A percentile compares a stretch with the other conserved stretches of the same genome.
Conservation (phyloP, 2,797 vertebrate species). For the Sebastiscus albofasciatus region DNA sequence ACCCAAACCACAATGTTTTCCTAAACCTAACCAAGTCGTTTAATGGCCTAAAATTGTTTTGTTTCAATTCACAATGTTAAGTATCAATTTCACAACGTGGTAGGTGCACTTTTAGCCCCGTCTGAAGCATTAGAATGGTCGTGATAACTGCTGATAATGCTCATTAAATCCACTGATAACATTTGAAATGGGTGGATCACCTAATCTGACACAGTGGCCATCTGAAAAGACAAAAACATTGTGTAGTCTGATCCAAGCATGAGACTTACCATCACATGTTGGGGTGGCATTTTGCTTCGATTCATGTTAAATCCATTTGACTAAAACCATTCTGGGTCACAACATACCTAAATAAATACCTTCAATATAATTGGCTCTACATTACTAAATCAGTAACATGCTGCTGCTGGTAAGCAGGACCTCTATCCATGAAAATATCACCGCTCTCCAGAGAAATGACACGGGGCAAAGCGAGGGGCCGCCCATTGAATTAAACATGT, state of each 20-base stretch:
- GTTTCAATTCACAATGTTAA: not conserved
- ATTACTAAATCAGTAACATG: not conserved
- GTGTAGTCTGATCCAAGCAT: not conserved
- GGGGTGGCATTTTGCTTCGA: not conserved
- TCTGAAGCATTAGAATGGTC: not conserved
- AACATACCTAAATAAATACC: not conserved
- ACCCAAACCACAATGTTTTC: not conserved
- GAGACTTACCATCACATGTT: not conserved
- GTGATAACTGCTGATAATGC: not conserved
- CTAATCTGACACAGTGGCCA: not conserved
- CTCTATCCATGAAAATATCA: not conserved
- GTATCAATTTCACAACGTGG: not conserved
- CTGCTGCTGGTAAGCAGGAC: not conserved
- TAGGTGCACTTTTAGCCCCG: not conserved
- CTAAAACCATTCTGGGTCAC: not conserved
- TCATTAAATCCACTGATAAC: not conserved
- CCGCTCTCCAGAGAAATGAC: slow-evolving; percentile 37
- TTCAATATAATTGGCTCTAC: not conserved
- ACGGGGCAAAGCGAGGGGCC: slow-evolving; percentile 16
- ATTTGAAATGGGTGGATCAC: not conserved
- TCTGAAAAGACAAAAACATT: not conserved
- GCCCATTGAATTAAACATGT: slow-evolving; percentile 70
- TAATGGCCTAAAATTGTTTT: not conserved
- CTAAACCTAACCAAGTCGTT: not conserved
- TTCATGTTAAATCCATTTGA: not conserved